Evolutionary conservation across 2,113 vertebrate species (phyloP), one percentile per base, ranked within the genome.

Genomic region (Dipodomys stephensi): DNA sequence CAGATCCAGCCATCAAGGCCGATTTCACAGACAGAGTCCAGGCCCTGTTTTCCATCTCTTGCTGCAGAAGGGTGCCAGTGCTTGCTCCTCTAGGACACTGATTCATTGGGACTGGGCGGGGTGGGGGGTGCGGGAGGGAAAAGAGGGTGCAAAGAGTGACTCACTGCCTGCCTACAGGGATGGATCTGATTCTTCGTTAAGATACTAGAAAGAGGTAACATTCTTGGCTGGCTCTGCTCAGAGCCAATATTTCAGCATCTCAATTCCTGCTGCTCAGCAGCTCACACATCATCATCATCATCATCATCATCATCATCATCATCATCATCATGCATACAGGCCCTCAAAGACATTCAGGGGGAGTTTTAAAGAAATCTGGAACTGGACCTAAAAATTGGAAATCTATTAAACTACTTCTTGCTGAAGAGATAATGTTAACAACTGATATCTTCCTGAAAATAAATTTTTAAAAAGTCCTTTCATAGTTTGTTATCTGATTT

Each of bases 291-390:
- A 39, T 39, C 39, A 39, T 39, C 39, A 39, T 39, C 39, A 39
- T 39, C 39, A 39, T 39, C 39, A 39, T 39, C 39, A 39, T 39
- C 39, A 39, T 39, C 39, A 39, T 39, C 39, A 39, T 39, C 39
- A 39, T 39, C 39, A 39, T 39, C 39, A 6, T 39, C 5, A 39
- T 39, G 39, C 49, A 53, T 13, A 53, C 49, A 13, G 23, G 25
- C 18, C 7, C 23, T 76, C 28, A 90, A 53, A 76, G 91, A 77
- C 44, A 68, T 53, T 60, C 67, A 30, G 44, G 6, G 6, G n/a
- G 82, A 73, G 49, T 60, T 78, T 92, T 64, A 88, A 87, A 69
- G 77, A 91, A 46, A 77, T 57, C 27, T 22, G 8, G 77, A 74
- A 87, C 11, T 57, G 78, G 22, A 67, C 73, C 65, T 57, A 22